Conservation (phyloP, 1,140 invertebrate species). For the Drosophila rufa region DNA sequence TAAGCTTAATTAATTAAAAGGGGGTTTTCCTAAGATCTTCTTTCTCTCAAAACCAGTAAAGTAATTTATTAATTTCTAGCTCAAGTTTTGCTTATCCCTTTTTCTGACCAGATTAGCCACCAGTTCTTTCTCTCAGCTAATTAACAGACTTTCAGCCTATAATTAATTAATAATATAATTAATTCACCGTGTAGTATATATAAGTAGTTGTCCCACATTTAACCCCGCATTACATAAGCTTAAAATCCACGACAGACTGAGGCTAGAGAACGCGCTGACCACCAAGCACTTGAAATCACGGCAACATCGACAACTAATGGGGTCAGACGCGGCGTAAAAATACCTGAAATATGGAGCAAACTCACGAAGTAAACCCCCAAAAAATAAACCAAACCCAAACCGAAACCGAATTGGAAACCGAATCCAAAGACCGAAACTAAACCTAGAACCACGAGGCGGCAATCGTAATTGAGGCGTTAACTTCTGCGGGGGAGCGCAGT, state of each 20-base stretch:
- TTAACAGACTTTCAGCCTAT: neutral
- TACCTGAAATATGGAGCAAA: slow-evolving; percentile 67
- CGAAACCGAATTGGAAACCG: slow-evolving; percentile 27
- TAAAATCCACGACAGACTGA: slow-evolving; percentile 23
- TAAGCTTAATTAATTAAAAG: too few relatives aligned
- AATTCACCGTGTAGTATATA: neutral
- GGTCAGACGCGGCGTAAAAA: slow-evolving; percentile 58
- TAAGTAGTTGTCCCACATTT: slow-evolving; percentile 10
- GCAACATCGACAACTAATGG: slow-evolving; percentile 61
- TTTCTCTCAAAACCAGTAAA: too few relatives aligned
- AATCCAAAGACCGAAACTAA: slow-evolving; percentile 24
- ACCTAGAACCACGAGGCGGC: slow-evolving; percentile 19
- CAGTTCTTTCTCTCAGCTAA: neutral
- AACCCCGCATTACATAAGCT: slow-evolving; percentile 63
- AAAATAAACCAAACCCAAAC: slow-evolving; percentile 7
- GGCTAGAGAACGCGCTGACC: slow-evolving; percentile 21
- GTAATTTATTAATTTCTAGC: too few relatives aligned
- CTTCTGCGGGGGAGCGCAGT: slow-evolving; percentile 58
- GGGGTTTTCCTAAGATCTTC: too few relatives aligned
- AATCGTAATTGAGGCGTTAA: slow-evolving; percentile 78
- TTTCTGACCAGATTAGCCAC: too few relatives aligned
- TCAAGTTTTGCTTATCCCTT: neutral
- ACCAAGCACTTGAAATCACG: slow-evolving; percentile 61
- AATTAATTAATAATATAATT: slow-evolving; percentile 3
- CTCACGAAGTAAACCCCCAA: slow-evolving; percentile 59